phyloP scores from a whole-genome alignment of 2,113 vertebrate species.

The Egretta garzetta region DNA sequence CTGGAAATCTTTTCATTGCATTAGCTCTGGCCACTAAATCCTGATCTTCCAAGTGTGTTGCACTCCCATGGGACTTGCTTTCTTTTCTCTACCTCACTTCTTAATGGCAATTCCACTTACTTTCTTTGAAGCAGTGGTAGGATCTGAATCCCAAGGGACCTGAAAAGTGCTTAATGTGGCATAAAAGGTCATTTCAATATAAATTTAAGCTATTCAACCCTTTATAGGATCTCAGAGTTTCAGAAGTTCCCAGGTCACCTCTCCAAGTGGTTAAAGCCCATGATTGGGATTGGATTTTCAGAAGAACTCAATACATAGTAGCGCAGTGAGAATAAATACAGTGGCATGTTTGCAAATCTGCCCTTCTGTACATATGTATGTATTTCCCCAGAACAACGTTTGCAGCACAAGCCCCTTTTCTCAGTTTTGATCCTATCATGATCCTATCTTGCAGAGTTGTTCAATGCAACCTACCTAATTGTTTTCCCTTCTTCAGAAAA shows the following conservation, averaged over 20 bases:
- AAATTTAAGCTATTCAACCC: background rate
- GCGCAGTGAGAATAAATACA: background rate
- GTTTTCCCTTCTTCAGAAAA: background rate
- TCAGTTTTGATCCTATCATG: background rate
- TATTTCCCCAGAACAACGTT: background rate
- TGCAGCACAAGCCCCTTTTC: background rate
- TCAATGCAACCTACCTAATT: background rate
- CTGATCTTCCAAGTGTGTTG: background rate
- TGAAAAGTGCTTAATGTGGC: background rate
- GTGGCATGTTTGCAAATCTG: background rate
- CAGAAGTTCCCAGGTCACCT: background rate
- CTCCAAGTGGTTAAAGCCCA: background rate
- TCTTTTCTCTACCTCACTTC: background rate
- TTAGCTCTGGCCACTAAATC: background rate
- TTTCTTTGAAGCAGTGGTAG: background rate
- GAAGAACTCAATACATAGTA: background rate
- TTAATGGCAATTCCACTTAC: background rate
- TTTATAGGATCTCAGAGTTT: background rate
- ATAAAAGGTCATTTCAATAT: background rate
- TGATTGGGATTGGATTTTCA: background rate
- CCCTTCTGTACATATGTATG: background rate
- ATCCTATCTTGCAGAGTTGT: background rate
- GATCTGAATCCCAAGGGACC: background rate
- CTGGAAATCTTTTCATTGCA: background rate
- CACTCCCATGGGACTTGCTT: background rate